Conservation (phyloP, 2,113 vertebrate genomes). For the Nannobrachium achirus region DNA sequence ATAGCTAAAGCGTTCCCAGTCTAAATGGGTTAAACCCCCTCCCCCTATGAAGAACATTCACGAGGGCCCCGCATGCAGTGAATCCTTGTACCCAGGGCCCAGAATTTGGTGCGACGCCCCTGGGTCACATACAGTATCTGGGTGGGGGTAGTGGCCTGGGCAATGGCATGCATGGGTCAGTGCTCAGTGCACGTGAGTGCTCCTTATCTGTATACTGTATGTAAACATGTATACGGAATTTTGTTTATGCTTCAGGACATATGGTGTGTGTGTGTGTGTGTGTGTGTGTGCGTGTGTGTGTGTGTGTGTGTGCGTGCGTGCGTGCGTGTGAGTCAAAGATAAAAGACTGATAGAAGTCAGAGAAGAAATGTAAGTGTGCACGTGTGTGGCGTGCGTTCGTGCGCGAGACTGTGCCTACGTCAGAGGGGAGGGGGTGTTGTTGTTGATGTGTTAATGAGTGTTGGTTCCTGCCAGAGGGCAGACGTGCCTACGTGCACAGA, state of each 20-base stretch:
- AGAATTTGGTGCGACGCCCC: too few relatives aligned
- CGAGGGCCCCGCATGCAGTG: too few relatives aligned
- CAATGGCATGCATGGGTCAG: slow-evolving; percentile 21
- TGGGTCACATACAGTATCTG: too few relatives aligned
- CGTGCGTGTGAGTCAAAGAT: background rate
- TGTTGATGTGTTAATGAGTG: slow-evolving; percentile 25
- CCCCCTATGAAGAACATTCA: too few relatives aligned
- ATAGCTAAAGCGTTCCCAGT: too few relatives aligned
- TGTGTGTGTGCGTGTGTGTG: background rate
- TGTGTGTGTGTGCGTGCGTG: background rate
- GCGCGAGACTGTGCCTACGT: too few relatives aligned
- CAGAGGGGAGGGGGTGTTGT: background rate
- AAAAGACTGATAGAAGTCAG: background rate
- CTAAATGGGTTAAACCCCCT: too few relatives aligned
- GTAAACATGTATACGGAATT: too few relatives aligned
- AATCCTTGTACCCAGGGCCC: too few relatives aligned
- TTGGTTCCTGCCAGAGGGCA: slow-evolving; percentile 16
- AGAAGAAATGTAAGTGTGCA: slow-evolving; percentile 2
- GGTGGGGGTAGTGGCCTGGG: background rate
- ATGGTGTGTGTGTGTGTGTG: slow-evolving; percentile 28
- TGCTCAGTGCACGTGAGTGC: background rate
- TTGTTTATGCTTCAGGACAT: too few relatives aligned
- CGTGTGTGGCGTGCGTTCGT: background rate
- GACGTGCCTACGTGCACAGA: slow-evolving; percentile 55
- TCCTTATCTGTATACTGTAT: background rate